Percentiles rank a stretch among this genome's conserved stretches.
These are phyloP conservation scores for Drosophila anomalata DNA, from an alignment of 2,888 invertebrate genomes.

Conservation along the genomic window DNA sequence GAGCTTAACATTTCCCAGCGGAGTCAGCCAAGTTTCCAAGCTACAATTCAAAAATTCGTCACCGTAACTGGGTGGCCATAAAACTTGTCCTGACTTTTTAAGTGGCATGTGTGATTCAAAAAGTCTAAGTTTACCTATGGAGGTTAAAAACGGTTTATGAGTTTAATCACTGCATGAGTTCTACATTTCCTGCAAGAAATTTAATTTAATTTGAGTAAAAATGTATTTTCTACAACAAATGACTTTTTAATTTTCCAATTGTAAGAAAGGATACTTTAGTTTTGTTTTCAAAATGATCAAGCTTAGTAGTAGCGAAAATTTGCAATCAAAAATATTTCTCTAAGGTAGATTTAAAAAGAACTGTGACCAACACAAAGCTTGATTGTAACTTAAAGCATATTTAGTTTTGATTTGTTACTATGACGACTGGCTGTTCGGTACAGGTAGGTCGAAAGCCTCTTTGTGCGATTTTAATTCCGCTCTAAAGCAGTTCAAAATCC, in stretches of 20 bases:
- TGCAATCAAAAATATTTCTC: not conserved
- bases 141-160: no score
- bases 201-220: no score
- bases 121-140: not conserved
- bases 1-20: slow-evolving; percentile 22
- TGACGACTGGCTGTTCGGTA: slow-evolving; percentile 22
- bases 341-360: not conserved
- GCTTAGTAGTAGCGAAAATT: not conserved
- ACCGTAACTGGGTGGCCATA: slow-evolving; percentile 16
- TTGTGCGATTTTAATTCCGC: slow-evolving; percentile 37
- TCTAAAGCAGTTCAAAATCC: slow-evolving; percentile 44
- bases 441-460: slow-evolving; percentile 13
- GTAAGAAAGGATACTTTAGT: no score
- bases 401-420: slow-evolving; percentile 36
- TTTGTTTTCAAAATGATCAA: no score
- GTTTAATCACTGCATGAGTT: no score
- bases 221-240: no score
- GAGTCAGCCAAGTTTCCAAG: slow-evolving; percentile 7
- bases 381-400: slow-evolving; percentile 13
- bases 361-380: not conserved
- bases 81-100: slow-evolving; percentile 2
- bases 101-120: not conserved
- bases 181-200: no score
- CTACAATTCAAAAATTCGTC: slow-evolving; percentile 25
- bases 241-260: no score